Evolutionary conservation across 2,113 vertebrate genomes (phyloP).

Genomic region (Carassius gibelio): DNA sequence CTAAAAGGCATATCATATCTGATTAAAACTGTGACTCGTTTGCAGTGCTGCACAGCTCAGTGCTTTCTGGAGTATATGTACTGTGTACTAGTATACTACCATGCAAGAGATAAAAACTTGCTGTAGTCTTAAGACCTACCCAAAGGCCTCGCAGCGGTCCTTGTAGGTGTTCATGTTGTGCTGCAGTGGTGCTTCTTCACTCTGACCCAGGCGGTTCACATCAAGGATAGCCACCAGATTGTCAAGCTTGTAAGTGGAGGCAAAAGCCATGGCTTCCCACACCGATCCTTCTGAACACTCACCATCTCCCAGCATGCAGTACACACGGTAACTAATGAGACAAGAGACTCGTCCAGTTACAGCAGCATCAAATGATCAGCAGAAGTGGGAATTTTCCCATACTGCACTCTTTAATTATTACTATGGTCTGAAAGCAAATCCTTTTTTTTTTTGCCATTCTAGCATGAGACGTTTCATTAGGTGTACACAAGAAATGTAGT

Average conservation of each 20-base stretch:
- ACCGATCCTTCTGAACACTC: slow-evolving; percentile 84
- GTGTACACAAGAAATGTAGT: neutral
- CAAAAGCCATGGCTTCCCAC: slow-evolving; percentile 90
- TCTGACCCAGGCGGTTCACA: slow-evolving; percentile 82
- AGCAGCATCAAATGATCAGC: neutral
- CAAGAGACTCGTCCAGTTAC: neutral
- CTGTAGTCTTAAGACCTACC: slow-evolving; percentile 68
- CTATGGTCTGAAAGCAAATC: neutral
- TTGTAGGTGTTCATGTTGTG: slow-evolving; percentile 75
- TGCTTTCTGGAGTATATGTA: neutral
- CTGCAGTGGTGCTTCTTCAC: slow-evolving; percentile 77
- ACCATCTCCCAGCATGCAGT: slow-evolving; percentile 83
- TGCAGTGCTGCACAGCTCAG: too few species aligned
- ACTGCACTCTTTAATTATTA: neutral
- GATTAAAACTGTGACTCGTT: neutral
- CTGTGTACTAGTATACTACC: neutral
- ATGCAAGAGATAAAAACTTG: neutral
- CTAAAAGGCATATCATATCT: neutral
- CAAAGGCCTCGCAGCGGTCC: slow-evolving; percentile 86
- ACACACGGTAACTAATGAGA: slow-evolving; percentile 81
- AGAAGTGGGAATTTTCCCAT: neutral
- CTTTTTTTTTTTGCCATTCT: neutral
- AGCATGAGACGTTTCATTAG: neutral
- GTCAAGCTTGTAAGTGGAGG: slow-evolving; percentile 82
- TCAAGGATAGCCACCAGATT: slow-evolving; percentile 86